These are phyloP conservation scores for Potamarius usumacintae DNA, from an alignment of 2,113 vertebrate species.

Conservation along the genomic window DNA sequence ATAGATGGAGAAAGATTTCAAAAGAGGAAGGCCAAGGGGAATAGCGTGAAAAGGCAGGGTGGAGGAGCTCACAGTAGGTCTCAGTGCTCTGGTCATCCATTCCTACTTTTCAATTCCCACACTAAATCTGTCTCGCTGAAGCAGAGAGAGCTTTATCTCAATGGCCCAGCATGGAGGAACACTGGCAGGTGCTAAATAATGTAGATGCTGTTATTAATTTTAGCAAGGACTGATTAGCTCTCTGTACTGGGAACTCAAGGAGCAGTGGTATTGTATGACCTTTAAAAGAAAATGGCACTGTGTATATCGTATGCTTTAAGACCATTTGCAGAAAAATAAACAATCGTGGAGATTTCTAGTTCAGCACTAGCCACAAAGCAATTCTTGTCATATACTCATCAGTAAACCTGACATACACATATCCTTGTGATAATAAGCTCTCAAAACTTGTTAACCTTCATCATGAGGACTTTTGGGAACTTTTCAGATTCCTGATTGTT, in stretches of 20 bases:
- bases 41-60: background rate
- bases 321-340: background rate
- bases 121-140: constrained; percentile 69
- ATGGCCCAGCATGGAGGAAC: constrained; percentile 48
- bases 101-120: background rate
- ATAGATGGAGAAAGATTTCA: background rate
- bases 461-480: background rate
- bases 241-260: background rate
- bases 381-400: background rate
- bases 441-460: background rate
- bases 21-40: background rate
- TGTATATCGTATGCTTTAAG: background rate
- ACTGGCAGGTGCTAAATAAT: constrained; percentile 73
- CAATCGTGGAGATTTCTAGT: background rate
- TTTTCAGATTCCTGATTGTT: background rate
- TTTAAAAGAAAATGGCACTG: background rate
- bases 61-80: background rate
- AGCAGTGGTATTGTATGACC: background rate
- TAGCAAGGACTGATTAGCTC: constrained; percentile 40
- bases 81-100: background rate
- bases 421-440: background rate
- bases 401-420: background rate
- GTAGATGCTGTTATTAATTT: constrained; percentile 66
- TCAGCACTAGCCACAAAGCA: background rate
- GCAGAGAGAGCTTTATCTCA: constrained; percentile 59